phyloP scores from a whole-genome alignment of 1,140 invertebrate genomes.

The Bombus sylvicola region DNA sequence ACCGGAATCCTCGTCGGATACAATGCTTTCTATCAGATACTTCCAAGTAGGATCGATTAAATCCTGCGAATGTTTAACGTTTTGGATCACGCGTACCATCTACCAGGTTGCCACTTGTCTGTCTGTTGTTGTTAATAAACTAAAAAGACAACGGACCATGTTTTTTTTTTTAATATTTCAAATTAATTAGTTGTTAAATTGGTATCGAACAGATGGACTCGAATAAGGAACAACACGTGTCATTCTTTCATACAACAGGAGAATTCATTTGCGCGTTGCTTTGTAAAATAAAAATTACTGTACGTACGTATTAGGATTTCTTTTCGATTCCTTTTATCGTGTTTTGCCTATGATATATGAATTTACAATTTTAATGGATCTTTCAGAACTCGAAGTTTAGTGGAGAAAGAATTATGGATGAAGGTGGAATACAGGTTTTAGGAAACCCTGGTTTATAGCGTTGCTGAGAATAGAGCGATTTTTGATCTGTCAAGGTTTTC shows the following conservation, averaged over 20 bases:
- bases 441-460: neutral
- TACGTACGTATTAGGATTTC: too few species aligned
- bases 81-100: neutral
- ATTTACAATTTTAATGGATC: too few species aligned
- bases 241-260: too few species aligned
- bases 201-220: too few species aligned
- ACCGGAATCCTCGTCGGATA: slow-evolving; percentile 11
- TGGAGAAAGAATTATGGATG: neutral
- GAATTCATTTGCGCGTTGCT: too few species aligned
- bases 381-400: neutral
- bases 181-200: too few species aligned
- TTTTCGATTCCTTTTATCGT: too few species aligned
- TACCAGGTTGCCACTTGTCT: neutral
- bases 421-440: neutral
- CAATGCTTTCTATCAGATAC: slow-evolving; percentile 19
- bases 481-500: neutral
- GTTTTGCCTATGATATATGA: too few species aligned
- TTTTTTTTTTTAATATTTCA: too few species aligned
- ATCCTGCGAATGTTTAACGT: too few species aligned
- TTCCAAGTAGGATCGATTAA: neutral
- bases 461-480: neutral
- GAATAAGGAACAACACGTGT: too few species aligned
- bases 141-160: neutral
- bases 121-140: neutral
- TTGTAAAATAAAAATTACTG: too few species aligned